These are phyloP conservation scores for Diplogasteroides magnus DNA, from an alignment of 1,140 invertebrate genomes.

Conservation along the genomic window DNA sequence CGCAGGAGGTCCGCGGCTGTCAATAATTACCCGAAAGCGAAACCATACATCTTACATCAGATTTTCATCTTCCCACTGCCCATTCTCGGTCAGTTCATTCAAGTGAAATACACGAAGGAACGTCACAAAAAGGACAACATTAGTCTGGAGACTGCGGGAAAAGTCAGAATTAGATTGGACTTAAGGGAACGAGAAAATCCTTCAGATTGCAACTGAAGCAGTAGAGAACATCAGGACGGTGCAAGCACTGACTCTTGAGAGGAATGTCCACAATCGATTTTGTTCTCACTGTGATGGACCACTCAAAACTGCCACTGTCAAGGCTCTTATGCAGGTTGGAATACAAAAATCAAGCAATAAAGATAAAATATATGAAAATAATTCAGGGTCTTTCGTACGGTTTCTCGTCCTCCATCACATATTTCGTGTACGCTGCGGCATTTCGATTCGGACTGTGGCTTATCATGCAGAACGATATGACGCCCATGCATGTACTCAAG, in stretches of 20 bases:
- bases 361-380: neutral
- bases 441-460: conserved; percentile 60
- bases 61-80: conserved; percentile 54
- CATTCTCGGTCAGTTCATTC: conserved; percentile 39
- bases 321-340: conserved; percentile 31
- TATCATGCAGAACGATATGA: conserved; percentile 43
- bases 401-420: conserved; percentile 56
- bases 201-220: conserved; percentile 34
- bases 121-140: conserved; percentile 42
- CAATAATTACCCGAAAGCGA: no score
- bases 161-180: conserved; percentile 51
- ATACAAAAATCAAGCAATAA: neutral
- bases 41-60: neutral
- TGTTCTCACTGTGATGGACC: conserved; percentile 27
- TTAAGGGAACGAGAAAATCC: conserved; percentile 11
- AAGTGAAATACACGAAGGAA: conserved; percentile 43
- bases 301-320: conserved; percentile 18
- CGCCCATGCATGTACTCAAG: conserved; percentile 51
- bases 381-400: conserved; percentile 42
- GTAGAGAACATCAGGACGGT: conserved; percentile 39
- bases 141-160: conserved; percentile 34
- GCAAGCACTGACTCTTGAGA: conserved; percentile 33
- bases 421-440: conserved; percentile 59
- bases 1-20: no score
- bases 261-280: conserved; percentile 27